Conservation (phyloP, 1,140 invertebrate species). For the Scaptomyza graminum region DNA sequence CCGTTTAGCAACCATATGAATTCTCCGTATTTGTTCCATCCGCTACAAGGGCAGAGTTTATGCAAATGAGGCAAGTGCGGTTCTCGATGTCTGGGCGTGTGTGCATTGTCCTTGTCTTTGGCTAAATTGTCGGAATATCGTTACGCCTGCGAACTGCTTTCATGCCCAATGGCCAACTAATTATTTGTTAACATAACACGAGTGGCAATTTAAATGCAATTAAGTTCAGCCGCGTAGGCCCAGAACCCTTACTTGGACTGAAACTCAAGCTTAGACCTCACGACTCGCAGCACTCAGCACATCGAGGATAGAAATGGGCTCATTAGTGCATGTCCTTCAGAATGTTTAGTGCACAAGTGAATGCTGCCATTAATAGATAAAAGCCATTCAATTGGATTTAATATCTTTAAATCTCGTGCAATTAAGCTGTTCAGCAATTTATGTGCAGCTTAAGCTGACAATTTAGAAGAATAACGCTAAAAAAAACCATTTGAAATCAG, state of each 20-base stretch:
- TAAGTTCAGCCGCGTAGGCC: slow-evolving; percentile 56
- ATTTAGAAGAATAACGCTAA: not conserved
- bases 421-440: not conserved
- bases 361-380: slow-evolving; percentile 19
- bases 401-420: slow-evolving; percentile 14
- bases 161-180: slow-evolving; percentile 73
- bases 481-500: not conserved
- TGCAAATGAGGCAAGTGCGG: slow-evolving; percentile 67
- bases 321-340: slow-evolving; percentile 59
- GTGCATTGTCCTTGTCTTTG: slow-evolving; percentile 57
- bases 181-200: slow-evolving; percentile 81
- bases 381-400: slow-evolving; percentile 33
- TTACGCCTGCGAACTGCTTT: slow-evolving; percentile 37
- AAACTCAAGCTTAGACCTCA: slow-evolving; percentile 18
- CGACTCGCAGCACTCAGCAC: not conserved
- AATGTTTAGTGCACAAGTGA: slow-evolving; percentile 36
- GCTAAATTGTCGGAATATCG: slow-evolving; percentile 49
- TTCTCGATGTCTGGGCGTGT: slow-evolving; percentile 13
- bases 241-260: not conserved
- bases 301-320: slow-evolving; percentile 39
- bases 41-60: slow-evolving; percentile 41
- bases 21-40: not conserved
- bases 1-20: slow-evolving; percentile 20
- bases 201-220: slow-evolving; percentile 81
- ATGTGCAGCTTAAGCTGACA: slow-evolving; percentile 9